Conservation (phyloP, 2,113 vertebrate genomes). For the Alethe castanea region DNA sequence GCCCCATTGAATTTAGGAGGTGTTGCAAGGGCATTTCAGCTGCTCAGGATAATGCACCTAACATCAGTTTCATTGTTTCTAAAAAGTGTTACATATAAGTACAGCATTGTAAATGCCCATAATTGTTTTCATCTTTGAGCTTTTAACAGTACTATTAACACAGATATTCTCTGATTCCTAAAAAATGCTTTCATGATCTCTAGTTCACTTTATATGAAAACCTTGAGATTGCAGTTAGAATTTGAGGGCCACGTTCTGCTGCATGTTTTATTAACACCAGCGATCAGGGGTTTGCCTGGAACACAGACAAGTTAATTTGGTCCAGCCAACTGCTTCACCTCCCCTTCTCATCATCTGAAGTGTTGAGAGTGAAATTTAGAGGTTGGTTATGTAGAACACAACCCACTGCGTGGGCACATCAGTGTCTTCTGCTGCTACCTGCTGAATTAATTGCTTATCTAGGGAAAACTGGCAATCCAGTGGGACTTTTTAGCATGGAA, state of each 20-base stretch:
- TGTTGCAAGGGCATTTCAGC: not conserved
- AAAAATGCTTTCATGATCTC: not conserved
- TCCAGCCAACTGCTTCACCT: not conserved
- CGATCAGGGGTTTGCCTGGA: not conserved
- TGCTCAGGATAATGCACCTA: not conserved
- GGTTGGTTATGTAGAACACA: not conserved
- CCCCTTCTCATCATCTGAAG: not conserved
- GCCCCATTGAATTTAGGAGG: not conserved
- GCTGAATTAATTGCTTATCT: not conserved
- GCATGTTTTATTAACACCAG: not conserved
- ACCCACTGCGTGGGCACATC: not conserved
- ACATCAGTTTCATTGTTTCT: not conserved
- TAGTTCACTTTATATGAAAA: not conserved
- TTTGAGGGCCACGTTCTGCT: not conserved
- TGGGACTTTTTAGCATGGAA: not conserved
- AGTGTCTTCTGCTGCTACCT: not conserved
- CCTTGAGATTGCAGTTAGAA: not conserved
- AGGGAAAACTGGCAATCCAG: not conserved
- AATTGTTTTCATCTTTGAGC: not conserved
- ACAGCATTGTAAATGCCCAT: not conserved
- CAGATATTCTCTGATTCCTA: not conserved
- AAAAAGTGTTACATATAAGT: not conserved
- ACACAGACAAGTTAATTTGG: not conserved
- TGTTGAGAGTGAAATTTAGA: not conserved
- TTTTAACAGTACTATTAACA: not conserved